A percentile compares a stretch with the other conserved stretches of the same genome.
These are phyloP conservation scores for Cepphus grylle DNA, from an alignment of 2,113 vertebrate species.

Conservation along the genomic window DNA sequence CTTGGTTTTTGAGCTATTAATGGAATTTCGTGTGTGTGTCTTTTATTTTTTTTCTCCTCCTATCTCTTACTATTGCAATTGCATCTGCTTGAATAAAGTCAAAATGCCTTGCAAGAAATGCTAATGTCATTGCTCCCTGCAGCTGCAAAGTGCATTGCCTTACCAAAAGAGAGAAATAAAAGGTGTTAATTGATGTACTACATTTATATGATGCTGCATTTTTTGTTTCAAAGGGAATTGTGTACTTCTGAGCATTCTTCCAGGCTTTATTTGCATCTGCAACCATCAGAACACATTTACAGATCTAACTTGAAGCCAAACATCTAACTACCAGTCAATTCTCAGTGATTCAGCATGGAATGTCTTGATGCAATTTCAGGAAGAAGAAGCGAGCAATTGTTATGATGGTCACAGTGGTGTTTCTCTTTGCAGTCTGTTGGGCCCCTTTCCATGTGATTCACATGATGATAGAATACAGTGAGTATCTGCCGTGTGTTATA, in stretches of 20 bases:
- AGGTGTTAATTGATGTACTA: not conserved
- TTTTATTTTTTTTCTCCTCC: no score
- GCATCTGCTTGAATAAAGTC: not conserved
- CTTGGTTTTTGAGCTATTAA: not conserved
- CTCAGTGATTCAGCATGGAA: slow-evolving; percentile 25
- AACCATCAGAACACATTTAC: not conserved
- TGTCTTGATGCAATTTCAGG: slow-evolving; percentile 61
- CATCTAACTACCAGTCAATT: not conserved
- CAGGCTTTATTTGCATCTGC: not conserved
- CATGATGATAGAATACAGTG: slow-evolving; percentile 77
- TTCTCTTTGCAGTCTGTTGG: slow-evolving; percentile 77
- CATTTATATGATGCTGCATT: not conserved
- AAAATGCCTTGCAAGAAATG: not conserved
- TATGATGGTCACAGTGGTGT: slow-evolving; percentile 79
- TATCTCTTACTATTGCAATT: not conserved
- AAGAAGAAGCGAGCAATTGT: slow-evolving; percentile 77
- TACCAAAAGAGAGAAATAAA: not conserved
- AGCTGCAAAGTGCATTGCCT: not conserved
- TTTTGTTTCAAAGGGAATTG: not conserved
- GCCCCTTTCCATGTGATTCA: slow-evolving; percentile 76
- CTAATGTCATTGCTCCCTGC: not conserved
- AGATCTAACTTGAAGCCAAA: not conserved
- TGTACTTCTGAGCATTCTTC: not conserved
- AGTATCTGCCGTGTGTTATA: slow-evolving; percentile 10
- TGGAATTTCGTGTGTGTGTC: not conserved